Evolutionary conservation across 2,888 invertebrate genomes (phyloP).

Genomic region (Noctua comes): DNA sequence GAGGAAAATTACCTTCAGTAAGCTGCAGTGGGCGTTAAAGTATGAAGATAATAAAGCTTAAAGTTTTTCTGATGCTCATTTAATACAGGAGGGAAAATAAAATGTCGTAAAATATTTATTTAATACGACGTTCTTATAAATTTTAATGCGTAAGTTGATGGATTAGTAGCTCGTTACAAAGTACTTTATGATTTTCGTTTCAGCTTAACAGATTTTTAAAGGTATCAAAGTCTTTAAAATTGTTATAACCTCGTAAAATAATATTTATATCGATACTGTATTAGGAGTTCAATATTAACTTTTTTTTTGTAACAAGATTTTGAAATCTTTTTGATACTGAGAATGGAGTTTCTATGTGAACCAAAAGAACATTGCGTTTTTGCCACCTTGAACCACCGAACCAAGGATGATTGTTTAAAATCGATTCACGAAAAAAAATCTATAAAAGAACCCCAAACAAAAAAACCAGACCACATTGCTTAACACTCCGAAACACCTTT

Average conservation of each 20-base stretch:
- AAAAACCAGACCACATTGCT: constrained; percentile 44
- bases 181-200: constrained; percentile 56
- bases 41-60: constrained; percentile 4
- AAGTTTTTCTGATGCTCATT: constrained; percentile 22
- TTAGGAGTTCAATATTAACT: constrained; percentile 11
- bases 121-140: constrained; percentile 42
- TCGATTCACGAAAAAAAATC: constrained; percentile 25
- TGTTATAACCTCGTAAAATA: constrained; percentile 58
- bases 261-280: constrained; percentile 42
- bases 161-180: constrained; percentile 57
- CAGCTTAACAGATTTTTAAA: constrained; percentile 55
- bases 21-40: constrained; percentile 16
- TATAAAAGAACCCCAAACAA: constrained; percentile 8
- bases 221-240: constrained; percentile 48
- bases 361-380: not conserved
- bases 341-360: not conserved
- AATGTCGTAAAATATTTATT: constrained; percentile 47
- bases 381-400: constrained; percentile 4
- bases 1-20: not conserved
- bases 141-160: constrained; percentile 54
- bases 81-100: constrained; percentile 27
- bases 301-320: constrained; percentile 20
- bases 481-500: constrained; percentile 72
- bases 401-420: constrained; percentile 48
- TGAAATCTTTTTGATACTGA: not conserved